Percentiles rank a stretch among this genome's conserved stretches.
phyloP scores from a whole-genome alignment of 2,113 vertebrate genomes.

The Scomber japonicus region DNA sequence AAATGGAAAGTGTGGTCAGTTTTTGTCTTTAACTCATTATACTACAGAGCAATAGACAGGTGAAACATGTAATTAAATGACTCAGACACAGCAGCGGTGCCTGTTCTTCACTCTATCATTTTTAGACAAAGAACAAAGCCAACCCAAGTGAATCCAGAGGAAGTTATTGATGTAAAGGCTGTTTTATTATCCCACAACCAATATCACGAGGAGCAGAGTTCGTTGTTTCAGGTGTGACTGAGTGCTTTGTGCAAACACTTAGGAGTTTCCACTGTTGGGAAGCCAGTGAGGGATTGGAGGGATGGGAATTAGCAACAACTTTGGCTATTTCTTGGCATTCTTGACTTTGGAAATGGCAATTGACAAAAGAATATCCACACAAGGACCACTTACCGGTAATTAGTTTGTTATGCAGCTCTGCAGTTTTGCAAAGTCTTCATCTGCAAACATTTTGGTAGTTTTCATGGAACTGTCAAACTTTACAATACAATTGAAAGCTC shows the following conservation, averaged over 20 bases:
- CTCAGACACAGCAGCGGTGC: neutral
- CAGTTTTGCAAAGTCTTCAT: too few relatives aligned
- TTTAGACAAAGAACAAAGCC: neutral
- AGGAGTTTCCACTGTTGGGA: neutral
- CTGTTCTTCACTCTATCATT: neutral
- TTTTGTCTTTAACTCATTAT: neutral
- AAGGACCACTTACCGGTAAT: neutral
- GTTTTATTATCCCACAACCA: neutral
- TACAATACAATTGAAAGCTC: neutral
- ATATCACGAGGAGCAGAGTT: neutral
- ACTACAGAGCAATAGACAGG: constrained; percentile 19
- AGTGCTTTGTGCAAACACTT: neutral
- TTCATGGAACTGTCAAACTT: neutral
- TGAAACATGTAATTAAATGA: constrained; percentile 31
- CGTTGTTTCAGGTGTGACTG: neutral
- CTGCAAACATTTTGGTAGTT: too few relatives aligned
- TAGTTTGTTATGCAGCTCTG: too few relatives aligned
- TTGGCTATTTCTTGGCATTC: too few relatives aligned
- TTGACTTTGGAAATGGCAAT: too few relatives aligned
- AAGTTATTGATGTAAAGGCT: constrained; percentile 3
- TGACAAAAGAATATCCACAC: neutral
- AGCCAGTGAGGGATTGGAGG: neutral
- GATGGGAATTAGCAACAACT: neutral
- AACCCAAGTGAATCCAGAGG: neutral
- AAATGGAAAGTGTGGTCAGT: constrained; percentile 16